A percentile compares a stretch with the other conserved stretches of the same genome.
phyloP scores from a whole-genome alignment of 2,113 vertebrate species.

The Nothoprocta perdicaria region DNA sequence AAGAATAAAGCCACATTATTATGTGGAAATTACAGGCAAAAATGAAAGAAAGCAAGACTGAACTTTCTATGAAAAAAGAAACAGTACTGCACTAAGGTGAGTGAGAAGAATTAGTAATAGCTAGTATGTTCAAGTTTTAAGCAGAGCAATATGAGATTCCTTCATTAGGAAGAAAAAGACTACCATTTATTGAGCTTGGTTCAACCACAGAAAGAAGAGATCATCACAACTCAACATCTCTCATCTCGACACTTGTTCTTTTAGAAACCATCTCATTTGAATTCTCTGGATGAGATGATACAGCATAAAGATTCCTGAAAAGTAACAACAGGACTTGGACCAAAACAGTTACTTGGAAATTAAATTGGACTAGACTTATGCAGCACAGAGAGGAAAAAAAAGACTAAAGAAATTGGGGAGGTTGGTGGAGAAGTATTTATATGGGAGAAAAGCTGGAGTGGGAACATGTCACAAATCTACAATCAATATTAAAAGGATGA shows the following conservation, averaged over 20 bases:
- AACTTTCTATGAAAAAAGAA: neutral
- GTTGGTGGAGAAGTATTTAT: neutral
- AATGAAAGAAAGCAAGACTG: neutral
- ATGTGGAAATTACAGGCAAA: conserved; percentile 1
- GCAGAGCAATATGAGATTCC: neutral
- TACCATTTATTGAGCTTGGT: neutral
- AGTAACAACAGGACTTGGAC: neutral
- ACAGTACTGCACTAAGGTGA: neutral
- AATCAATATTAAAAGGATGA: neutral
- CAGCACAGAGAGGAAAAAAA: neutral
- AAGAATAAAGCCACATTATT: conserved; percentile 1
- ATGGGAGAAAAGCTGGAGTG: neutral
- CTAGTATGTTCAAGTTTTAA: neutral
- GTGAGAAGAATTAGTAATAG: neutral
- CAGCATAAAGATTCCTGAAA: neutral
- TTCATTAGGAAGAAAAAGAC: neutral
- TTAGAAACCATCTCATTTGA: neutral
- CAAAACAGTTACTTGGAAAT: neutral
- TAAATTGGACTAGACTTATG: neutral
- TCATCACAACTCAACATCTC: neutral
- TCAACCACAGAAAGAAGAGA: neutral
- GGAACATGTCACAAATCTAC: neutral
- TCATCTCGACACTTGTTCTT: neutral
- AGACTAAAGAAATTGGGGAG: neutral
- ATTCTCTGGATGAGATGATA: neutral